Evolutionary conservation across 2,888 invertebrate species (phyloP), one percentile per base, ranked within the genome.

Genomic region (Drosophila peninsularis): DNA sequence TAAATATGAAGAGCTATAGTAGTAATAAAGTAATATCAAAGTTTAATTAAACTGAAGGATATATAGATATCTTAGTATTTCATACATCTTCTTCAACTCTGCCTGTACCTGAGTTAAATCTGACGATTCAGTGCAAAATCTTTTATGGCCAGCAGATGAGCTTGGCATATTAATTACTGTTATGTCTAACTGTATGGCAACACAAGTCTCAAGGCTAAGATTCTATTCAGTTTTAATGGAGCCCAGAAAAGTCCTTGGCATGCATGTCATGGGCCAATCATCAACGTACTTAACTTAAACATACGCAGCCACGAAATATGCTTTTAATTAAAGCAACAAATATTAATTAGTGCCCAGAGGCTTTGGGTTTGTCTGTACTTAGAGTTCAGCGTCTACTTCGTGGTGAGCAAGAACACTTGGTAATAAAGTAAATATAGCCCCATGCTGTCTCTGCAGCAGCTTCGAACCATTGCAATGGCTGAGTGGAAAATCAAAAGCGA

Each of bases 301-400:
- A 58, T 13, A 10, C 27, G 32, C 24, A 30, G 14, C 44, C 32
- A 65, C 47, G 62, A 58, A 66, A 65, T 67, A 45, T 36, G 64
- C 52, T 47, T 53, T 68, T 88, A 77, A 82, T 77, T 82, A 70
- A 65, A 67, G 60, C 67, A 75, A 86, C 87, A 71, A 70, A 83
- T 88, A 80, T 82, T 86, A 88, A 83, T 88, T 83, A 83, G 80
- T 53, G 30, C 37, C 39, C 27, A 52, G 30, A 62, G 47, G 27
- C 34, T 27, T 42, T 52, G 47, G 39, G 30, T 30, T 50, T 17
- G 5, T 10, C 30, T 45, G 21, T n/a, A 41, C 58, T 37, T 66
- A 53, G 11, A 14, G 41, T 45, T 42, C n/a, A 0, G n/a, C 17
- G n/a, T 9, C 44, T 54, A 62, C 44, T 55, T 58, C 58, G 71